phyloP scores from a whole-genome alignment of 1,140 invertebrate species.

The Drosophila teissieri region DNA sequence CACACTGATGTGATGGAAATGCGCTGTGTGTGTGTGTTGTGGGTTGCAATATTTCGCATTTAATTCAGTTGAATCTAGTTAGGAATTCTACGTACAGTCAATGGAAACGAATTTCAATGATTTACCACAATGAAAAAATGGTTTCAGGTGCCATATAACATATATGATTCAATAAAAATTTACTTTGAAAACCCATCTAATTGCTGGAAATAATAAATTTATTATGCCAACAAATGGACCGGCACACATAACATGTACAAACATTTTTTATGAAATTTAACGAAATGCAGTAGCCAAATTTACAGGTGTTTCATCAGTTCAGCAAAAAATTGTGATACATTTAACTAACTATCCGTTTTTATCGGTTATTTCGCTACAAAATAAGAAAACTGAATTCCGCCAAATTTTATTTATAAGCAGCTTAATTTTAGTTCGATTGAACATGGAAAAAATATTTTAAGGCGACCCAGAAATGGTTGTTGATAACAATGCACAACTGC shows the following conservation, averaged over 20 bases:
- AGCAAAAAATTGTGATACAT: not conserved
- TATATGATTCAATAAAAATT: not conserved
- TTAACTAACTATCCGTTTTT: not conserved
- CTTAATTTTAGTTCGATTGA: not conserved
- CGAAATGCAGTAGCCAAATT: too few species aligned
- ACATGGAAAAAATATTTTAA: not conserved
- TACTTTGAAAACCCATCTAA: not conserved
- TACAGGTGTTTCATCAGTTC: too few species aligned
- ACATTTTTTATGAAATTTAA: too few species aligned
- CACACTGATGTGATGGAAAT: conserved; percentile 30
- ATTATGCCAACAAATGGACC: not conserved
- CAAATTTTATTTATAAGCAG: not conserved
- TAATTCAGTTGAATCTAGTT: conserved; percentile 32
- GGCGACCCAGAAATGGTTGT: too few species aligned
- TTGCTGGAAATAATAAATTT: not conserved
- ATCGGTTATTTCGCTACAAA: too few species aligned
- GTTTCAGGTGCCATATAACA: too few species aligned
- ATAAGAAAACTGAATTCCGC: not conserved
- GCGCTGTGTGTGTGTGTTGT: conserved; percentile 6
- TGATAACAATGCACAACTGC: too few species aligned
- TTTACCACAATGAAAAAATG: not conserved
- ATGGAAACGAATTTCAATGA: not conserved
- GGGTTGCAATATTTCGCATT: conserved; percentile 26
- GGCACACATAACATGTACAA: not conserved
- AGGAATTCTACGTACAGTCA: conserved; percentile 1